Percentiles rank a stretch among this genome's conserved stretches.
Evolutionary conservation across 2,888 invertebrate species (phyloP).

Genomic region (Clistopyga incitator): DNA sequence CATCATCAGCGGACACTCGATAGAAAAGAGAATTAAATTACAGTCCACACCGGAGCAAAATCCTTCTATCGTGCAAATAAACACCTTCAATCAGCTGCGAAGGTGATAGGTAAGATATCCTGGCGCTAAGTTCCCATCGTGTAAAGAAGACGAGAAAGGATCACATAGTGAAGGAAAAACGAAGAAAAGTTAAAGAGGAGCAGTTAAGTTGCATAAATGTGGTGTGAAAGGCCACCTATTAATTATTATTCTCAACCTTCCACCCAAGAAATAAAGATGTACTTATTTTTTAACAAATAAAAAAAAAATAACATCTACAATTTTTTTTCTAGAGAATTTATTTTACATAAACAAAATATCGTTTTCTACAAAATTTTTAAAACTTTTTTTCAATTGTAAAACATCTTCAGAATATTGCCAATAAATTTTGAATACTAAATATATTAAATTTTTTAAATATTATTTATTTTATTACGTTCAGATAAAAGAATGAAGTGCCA

Average conservation of each 20-base stretch:
- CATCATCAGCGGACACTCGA: slow-evolving; percentile 4
- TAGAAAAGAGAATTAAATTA: slow-evolving; percentile 45
- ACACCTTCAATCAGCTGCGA: slow-evolving; percentile 24
- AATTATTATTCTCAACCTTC: not conserved
- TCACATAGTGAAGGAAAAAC: slow-evolving; percentile 8
- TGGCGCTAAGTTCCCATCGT: slow-evolving; percentile 38
- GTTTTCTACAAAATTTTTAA: no score
- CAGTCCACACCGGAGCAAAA: slow-evolving; percentile 26
- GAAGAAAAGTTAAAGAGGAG: not conserved
- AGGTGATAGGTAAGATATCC: slow-evolving; percentile 18
- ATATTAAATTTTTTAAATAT: no score
- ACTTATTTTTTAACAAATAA: not conserved
- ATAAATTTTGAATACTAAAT: no score
- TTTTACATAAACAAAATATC: no score
- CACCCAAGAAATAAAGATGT: not conserved
- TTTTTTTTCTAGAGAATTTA: no score
- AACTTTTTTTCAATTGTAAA: no score
- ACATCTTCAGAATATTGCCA: no score
- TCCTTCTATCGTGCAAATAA: slow-evolving; percentile 52
- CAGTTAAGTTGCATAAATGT: not conserved
- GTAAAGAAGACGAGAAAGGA: not conserved
- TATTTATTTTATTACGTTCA: no score
- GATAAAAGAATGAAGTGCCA: no score
- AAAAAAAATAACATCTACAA: no score
- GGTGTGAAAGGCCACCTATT: slow-evolving; percentile 16